phyloP scores from a whole-genome alignment of 2,113 vertebrate genomes.

The Ia io region DNA sequence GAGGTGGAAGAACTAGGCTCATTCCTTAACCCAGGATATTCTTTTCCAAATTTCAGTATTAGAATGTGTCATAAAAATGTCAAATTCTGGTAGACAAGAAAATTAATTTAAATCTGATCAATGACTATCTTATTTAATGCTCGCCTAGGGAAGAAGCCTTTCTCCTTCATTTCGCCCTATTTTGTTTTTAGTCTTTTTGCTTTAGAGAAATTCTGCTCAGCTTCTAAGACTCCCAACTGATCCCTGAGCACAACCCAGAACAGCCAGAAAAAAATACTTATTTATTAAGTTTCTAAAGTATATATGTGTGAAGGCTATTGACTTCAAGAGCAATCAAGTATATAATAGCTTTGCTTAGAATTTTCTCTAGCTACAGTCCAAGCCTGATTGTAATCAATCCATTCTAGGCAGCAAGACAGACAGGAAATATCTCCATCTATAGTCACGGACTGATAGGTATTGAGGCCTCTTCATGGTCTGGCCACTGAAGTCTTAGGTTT shows the following conservation, averaged over 20 bases:
- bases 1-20: neutral
- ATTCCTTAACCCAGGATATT: neutral
- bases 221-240: neutral
- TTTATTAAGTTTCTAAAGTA: neutral
- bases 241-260: neutral
- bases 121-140: neutral
- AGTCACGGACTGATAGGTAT: neutral
- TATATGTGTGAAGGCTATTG: neutral
- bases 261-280: neutral
- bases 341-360: neutral
- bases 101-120: neutral
- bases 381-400: neutral
- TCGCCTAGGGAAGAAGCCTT: neutral
- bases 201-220: neutral
- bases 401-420: neutral
- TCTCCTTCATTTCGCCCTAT: neutral
- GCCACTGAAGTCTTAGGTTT: neutral
- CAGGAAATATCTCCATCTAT: neutral
- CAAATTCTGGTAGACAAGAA: neutral
- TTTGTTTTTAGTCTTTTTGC: neutral
- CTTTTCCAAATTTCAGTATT: neutral
- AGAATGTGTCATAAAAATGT: neutral
- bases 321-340: neutral
- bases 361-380: neutral
- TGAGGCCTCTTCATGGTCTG: neutral